phyloP scores from a whole-genome alignment of 2,113 vertebrate genomes.

The Mormoops blainvillei region DNA sequence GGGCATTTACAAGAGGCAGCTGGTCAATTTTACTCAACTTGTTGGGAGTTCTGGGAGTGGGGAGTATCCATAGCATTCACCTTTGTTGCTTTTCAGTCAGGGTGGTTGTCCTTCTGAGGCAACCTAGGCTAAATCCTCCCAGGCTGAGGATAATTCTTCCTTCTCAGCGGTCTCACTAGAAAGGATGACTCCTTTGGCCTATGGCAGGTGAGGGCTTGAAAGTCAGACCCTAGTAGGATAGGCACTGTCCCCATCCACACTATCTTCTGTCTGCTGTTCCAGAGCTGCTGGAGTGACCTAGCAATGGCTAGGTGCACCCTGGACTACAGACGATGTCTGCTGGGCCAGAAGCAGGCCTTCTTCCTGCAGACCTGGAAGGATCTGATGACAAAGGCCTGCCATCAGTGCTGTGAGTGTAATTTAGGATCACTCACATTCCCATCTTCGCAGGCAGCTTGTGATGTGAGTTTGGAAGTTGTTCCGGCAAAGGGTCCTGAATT shows the following conservation, averaged over 20 bases:
- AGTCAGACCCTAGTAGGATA: background rate
- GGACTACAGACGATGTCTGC: background rate
- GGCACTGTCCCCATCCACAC: background rate
- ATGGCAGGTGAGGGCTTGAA: background rate
- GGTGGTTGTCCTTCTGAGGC: background rate
- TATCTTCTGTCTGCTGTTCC: background rate
- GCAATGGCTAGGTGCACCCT: background rate
- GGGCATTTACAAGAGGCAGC: too few species aligned
- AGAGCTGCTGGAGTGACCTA: background rate
- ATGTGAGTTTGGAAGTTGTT: background rate
- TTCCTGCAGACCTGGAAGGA: constrained; percentile 7
- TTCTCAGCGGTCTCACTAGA: background rate
- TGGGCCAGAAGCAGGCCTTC: background rate
- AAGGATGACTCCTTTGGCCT: background rate
- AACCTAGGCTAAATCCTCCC: background rate
- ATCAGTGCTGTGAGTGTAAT: constrained; percentile 16
- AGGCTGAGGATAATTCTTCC: background rate
- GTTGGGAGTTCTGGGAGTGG: background rate
- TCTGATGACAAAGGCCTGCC: constrained; percentile 32
- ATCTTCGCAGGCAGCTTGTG: background rate
- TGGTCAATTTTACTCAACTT: background rate
- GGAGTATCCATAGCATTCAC: background rate
- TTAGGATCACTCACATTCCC: background rate
- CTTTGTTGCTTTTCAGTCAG: background rate
- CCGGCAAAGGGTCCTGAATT: background rate